These are phyloP conservation scores for Nemurella pictetii DNA, from an alignment of 2,888 invertebrate genomes.

Conservation along the genomic window DNA sequence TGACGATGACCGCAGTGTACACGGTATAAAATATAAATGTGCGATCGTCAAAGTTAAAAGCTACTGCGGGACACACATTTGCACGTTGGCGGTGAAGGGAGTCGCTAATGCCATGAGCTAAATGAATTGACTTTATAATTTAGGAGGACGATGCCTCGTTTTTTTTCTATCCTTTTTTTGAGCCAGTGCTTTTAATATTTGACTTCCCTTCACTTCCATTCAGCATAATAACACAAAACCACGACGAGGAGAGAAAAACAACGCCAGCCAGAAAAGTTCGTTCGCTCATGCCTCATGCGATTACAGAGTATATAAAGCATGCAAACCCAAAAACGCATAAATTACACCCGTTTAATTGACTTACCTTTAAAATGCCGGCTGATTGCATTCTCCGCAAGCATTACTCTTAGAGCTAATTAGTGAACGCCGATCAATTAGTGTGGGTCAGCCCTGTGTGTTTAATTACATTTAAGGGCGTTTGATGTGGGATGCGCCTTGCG, in stretches of 20 bases:
- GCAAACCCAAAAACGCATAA: background rate
- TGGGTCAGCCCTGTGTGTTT: background rate
- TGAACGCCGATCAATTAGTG: background rate
- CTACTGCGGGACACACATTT: background rate
- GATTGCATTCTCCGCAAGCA: background rate
- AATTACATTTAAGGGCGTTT: no score
- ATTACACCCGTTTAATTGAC: background rate
- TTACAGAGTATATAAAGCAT: background rate
- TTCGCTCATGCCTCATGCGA: background rate
- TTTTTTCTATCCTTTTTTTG: background rate
- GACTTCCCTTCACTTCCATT: background rate
- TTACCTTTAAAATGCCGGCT: background rate
- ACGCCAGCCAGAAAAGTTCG: background rate
- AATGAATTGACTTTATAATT: background rate
- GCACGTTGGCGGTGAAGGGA: background rate
- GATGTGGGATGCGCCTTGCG: background rate
- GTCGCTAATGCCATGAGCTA: background rate
- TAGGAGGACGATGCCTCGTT: background rate
- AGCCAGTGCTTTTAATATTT: background rate
- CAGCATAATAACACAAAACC: background rate
- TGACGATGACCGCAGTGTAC: background rate
- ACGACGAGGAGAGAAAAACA: background rate
- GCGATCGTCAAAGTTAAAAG: background rate
- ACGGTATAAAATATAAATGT: background rate
- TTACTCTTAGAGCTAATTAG: background rate